Percentiles rank a stretch among this genome's conserved stretches.
Conservation (phyloP, 2,797 vertebrate species). For the Chaunax sp. region DNA sequence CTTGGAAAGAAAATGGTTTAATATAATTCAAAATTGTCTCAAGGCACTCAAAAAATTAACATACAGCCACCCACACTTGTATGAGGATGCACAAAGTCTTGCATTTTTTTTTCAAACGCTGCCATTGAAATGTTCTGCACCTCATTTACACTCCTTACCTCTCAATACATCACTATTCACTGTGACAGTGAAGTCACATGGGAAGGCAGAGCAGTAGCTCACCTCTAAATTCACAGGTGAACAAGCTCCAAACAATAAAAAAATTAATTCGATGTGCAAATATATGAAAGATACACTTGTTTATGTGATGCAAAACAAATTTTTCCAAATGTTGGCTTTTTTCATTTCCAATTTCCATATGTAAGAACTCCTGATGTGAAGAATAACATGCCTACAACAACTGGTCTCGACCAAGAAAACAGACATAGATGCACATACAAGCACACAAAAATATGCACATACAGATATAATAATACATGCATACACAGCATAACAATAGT, state of each 20-base stretch:
- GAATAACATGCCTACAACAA: constrained; percentile 43
- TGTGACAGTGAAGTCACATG: constrained; percentile 12
- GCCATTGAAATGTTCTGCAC: constrained; percentile 15
- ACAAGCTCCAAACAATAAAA: constrained; percentile 14
- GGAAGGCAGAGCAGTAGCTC: constrained; percentile 17
- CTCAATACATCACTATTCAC: constrained; percentile 39
- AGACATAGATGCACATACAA: constrained; percentile 1
- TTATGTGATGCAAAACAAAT: constrained; percentile 40
- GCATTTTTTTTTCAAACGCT: neutral
- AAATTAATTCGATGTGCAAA: too few relatives aligned
- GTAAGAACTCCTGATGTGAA: constrained; percentile 59
- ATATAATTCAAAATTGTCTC: too few relatives aligned
- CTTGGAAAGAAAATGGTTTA: too few relatives aligned
- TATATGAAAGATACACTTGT: too few relatives aligned
- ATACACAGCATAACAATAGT: constrained; percentile 26
- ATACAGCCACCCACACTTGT: too few relatives aligned
- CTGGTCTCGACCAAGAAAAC: constrained; percentile 27
- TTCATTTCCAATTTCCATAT: constrained; percentile 42
- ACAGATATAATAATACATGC: neutral
- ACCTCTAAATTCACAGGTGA: constrained; percentile 20
- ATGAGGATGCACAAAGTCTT: neutral
- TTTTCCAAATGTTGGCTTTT: constrained; percentile 17
- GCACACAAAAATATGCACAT: neutral
- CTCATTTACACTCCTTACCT: constrained; percentile 30
- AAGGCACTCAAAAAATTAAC: too few relatives aligned